A percentile compares a stretch with the other conserved stretches of the same genome.
Conservation (phyloP, 2,888 invertebrate genomes). For the Rhingia campestris region DNA sequence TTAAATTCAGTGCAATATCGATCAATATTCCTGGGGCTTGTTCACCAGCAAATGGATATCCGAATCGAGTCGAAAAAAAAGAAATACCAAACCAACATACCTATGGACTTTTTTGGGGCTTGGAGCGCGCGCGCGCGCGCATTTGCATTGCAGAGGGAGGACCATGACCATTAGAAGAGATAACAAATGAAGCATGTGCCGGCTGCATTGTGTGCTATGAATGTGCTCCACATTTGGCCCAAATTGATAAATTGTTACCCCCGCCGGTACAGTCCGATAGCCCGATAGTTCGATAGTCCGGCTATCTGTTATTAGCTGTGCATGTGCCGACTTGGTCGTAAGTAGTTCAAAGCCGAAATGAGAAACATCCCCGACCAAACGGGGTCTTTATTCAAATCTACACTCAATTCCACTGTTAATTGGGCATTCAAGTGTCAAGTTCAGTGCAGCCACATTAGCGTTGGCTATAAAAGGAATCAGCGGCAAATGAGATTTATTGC, state of each 20-base stretch:
- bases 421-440: conserved; percentile 83
- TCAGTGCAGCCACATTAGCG: conserved; percentile 82
- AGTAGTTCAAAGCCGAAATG: conserved; percentile 51
- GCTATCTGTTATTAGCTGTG: conserved; percentile 23
- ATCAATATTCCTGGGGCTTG: conserved; percentile 65
- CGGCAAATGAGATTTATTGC: conserved; percentile 72
- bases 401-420: conserved; percentile 79
- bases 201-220: conserved; percentile 21
- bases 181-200: not conserved
- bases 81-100: conserved; percentile 65
- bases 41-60: conserved; percentile 57
- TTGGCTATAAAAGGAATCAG: conserved; percentile 81
- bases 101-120: conserved; percentile 49
- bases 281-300: conserved; percentile 26
- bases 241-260: conserved; percentile 70
- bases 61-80: conserved; percentile 50
- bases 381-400: conserved; percentile 73
- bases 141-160: conserved; percentile 56
- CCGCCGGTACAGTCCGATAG: not conserved
- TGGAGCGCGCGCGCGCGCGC: conserved; percentile 5
- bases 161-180: conserved; percentile 65
- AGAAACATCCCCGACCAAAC: conserved; percentile 52
- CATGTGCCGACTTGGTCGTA: conserved; percentile 9
- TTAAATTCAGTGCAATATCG: conserved; percentile 72
- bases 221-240: conserved; percentile 66